phyloP scores from a whole-genome alignment of 2,113 vertebrate genomes.

The Etheostoma spectabile region DNA sequence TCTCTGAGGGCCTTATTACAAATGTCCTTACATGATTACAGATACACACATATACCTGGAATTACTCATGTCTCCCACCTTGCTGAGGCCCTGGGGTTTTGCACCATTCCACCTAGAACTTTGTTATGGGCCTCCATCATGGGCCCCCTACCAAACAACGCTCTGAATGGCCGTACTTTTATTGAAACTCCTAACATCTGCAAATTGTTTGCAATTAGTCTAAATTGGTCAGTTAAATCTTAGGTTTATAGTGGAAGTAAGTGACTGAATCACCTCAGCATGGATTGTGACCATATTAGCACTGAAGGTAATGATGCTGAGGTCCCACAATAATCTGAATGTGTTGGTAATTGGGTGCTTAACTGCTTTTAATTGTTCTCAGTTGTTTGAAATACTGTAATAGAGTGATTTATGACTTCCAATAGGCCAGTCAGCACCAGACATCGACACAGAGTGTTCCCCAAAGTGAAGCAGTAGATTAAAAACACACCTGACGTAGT shows the following conservation, averaged over 20 bases:
- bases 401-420: conserved; percentile 48
- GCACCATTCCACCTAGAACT: conserved; percentile 8
- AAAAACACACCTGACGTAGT: conserved; percentile 58
- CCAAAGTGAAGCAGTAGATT: conserved; percentile 38
- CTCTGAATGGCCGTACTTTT: conserved; percentile 48
- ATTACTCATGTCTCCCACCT: conserved; percentile 46
- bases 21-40: conserved; percentile 39
- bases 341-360: conserved; percentile 61
- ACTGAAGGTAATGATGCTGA: conserved; percentile 37
- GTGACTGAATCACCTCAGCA: conserved; percentile 42
- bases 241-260: conserved; percentile 51
- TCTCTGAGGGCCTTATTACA: conserved; percentile 63
- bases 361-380: conserved; percentile 64
- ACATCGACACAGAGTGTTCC: conserved; percentile 21
- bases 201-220: conserved; percentile 74
- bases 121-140: conserved; percentile 13
- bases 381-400: conserved; percentile 58
- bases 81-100: conserved; percentile 26
- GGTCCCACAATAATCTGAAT: conserved; percentile 43
- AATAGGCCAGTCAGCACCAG: conserved; percentile 23
- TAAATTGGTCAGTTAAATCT: conserved; percentile 72
- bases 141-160: conserved; percentile 22
- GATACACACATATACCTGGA: conserved; percentile 36
- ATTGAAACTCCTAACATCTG: conserved; percentile 63
- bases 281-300: conserved; percentile 48